A percentile compares a stretch with the other conserved stretches of the same genome.
phyloP scores from a whole-genome alignment of 1,140 invertebrate species.

The Zaprionus gabonicus region DNA sequence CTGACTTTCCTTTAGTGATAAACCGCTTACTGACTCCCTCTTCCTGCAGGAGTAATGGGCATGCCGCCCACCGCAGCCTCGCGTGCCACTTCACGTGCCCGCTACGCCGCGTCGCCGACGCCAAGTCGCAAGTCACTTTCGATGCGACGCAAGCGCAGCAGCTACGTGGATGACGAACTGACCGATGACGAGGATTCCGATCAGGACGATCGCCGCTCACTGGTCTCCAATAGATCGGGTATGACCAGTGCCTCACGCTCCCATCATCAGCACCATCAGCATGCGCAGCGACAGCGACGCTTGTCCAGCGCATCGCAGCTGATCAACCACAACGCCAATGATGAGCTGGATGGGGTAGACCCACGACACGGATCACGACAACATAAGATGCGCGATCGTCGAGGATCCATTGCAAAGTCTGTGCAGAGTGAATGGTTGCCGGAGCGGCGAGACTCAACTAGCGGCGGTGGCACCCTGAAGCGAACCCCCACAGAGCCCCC shows the following conservation, averaged over 20 bases:
- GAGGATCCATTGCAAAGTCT: slow-evolving; percentile 75
- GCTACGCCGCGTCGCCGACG: slow-evolving; percentile 87
- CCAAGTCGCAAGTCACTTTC: slow-evolving; percentile 88
- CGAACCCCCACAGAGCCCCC: slow-evolving; percentile 34
- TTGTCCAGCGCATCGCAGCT: slow-evolving; percentile 81
- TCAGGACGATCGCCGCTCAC: slow-evolving; percentile 85
- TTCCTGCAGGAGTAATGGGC: slow-evolving; percentile 65
- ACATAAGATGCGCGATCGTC: slow-evolving; percentile 56
- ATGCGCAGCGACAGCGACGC: slow-evolving; percentile 60
- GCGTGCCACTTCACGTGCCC: slow-evolving; percentile 85
- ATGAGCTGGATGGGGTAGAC: slow-evolving; percentile 56
- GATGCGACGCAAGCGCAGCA: slow-evolving; percentile 84
- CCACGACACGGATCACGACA: slow-evolving; percentile 45
- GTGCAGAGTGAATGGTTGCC: slow-evolving; percentile 80
- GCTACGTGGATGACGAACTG: slow-evolving; percentile 85
- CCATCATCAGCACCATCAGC: slow-evolving; percentile 56
- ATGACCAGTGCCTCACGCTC: slow-evolving; percentile 71
- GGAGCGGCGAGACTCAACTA: slow-evolving; percentile 47
- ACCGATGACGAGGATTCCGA: slow-evolving; percentile 86
- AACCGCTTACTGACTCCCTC: background rate
- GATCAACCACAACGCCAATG: slow-evolving; percentile 62
- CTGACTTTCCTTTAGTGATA: background rate
- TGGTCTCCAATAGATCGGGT: slow-evolving; percentile 81
- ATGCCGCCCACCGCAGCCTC: slow-evolving; percentile 80
- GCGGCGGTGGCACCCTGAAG: slow-evolving; percentile 57